Evolutionary conservation across 1,140 invertebrate genomes (phyloP).

Genomic region (Choristoneura fumiferana): DNA sequence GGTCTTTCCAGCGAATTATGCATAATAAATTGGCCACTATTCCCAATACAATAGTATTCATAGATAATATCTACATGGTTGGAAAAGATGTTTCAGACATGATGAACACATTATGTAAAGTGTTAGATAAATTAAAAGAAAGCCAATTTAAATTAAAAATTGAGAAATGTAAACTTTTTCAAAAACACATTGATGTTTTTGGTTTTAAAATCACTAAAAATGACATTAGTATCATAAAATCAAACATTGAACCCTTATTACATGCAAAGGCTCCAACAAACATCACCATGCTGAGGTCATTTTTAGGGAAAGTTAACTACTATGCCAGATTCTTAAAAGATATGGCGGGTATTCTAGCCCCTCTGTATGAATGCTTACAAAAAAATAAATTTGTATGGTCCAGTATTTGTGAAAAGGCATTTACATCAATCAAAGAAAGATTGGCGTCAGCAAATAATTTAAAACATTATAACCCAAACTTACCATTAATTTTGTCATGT

Average conservation of each 20-base stretch:
- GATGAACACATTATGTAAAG: background rate
- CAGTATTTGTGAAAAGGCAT: conserved; percentile 31
- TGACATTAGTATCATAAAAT: conserved; percentile 20
- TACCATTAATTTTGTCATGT: conserved; percentile 41
- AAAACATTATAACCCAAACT: conserved; percentile 56
- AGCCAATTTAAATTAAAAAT: background rate
- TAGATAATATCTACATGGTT: no score
- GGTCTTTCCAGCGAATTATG: no score
- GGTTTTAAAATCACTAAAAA: conserved; percentile 26
- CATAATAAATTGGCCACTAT: no score
- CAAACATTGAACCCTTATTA: conserved; percentile 26
- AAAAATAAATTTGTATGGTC: conserved; percentile 21
- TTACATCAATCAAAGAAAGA: conserved; percentile 37
- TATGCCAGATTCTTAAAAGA: conserved; percentile 32
- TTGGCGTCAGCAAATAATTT: conserved; percentile 44
- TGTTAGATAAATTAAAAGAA: background rate
- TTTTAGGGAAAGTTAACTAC: conserved; percentile 28
- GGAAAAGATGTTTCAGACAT: no score
- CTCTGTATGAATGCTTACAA: background rate
- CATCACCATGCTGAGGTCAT: conserved; percentile 23
- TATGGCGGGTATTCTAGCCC: conserved; percentile 30
- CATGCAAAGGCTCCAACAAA: conserved; percentile 21
- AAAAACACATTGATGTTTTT: conserved; percentile 23
- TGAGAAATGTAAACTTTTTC: conserved; percentile 31
- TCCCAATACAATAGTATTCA: no score